Base-by-base conservation (phyloP, 2,888 invertebrate genomes). In the Cyrtodaria siliqua region DNA sequence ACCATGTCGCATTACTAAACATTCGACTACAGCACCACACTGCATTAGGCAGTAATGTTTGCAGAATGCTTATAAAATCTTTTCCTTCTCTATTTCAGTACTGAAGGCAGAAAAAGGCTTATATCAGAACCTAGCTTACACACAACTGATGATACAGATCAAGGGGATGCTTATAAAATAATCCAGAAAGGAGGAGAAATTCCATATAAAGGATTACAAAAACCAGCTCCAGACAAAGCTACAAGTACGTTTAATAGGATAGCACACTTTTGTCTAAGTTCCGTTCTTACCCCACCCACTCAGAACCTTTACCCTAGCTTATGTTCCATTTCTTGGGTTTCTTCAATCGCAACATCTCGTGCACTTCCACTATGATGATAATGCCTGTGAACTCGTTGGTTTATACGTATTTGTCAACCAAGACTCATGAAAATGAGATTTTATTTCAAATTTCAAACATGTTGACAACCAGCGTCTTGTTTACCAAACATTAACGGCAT, bases 151-250 rank as follows among this genome's bases (percentile, higher is more conserved):
- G 79, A 70, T 1, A 60, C 33, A 1, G 80, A 86, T 60, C 16
- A 47, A 6, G 38, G 68, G 77, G 95, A 96, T 76, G 96, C 96
- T 14, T 99, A 99, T 93, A 96, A 96, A 90, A 96, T 95, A 80
- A 95, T 99, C 68, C 98, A 98, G 92, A 96, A 96, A 71, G 99
- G 99, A 0, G 98, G 98, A 0, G 98, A 99, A 93, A 97, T 98
- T 2, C 99, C 99, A 0, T 94, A 97, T 12, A 95, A 97, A 90
- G 99, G 99, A 49, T 95, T 99, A 91, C 95, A 98, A 52, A 98
- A 98, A 90, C 96, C 96, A 20, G 97, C 97, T 18, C 98, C 98
- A 27, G 96, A 96, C 92, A 95, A 90, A 83, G 81, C 85, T 24
- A 75, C 79, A 84, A 87, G 91, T 91, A 73, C 84, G 90, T 87